These are phyloP conservation scores for Leptinotarsa peninsularis DNA, from an alignment of 2,888 invertebrate genomes.

Conservation along the genomic window DNA sequence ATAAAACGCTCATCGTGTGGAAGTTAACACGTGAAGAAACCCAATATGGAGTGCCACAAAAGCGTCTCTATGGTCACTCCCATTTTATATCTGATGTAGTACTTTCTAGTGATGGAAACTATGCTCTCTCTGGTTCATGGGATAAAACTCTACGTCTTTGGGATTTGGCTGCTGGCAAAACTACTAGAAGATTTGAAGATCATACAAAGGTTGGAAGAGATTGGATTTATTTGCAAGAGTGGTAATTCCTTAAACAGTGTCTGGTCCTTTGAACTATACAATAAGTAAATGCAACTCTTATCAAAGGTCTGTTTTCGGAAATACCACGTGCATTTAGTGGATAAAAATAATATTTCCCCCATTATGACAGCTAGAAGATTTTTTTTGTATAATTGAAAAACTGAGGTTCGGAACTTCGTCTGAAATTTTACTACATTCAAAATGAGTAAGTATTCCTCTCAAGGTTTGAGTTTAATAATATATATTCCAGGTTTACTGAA, in stretches of 20 bases:
- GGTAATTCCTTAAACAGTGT: slow-evolving; percentile 21
- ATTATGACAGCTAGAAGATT: slow-evolving; percentile 66
- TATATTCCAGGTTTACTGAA: background rate
- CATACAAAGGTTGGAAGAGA: slow-evolving; percentile 92
- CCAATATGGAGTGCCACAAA: slow-evolving; percentile 95
- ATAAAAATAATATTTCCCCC: slow-evolving; percentile 48
- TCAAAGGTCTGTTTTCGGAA: slow-evolving; percentile 25
- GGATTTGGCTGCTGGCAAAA: slow-evolving; percentile 97
- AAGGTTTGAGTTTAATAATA: background rate
- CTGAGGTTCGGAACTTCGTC: slow-evolving; percentile 46
- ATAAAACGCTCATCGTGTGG: slow-evolving; percentile 97
- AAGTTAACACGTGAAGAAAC: slow-evolving; percentile 94
- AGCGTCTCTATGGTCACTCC: slow-evolving; percentile 95
- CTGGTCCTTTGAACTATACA: background rate
- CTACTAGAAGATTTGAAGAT: slow-evolving; percentile 97
- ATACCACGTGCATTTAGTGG: background rate
- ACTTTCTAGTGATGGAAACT: slow-evolving; percentile 98
- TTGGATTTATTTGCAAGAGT: slow-evolving; percentile 34
- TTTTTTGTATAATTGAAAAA: slow-evolving; percentile 53
- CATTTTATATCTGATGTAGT: slow-evolving; percentile 99
- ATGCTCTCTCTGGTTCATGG: slow-evolving; percentile 99
- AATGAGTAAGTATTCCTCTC: slow-evolving; percentile 36
- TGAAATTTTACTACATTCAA: slow-evolving; percentile 43
- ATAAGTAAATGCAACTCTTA: too few relatives aligned
- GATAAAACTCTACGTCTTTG: slow-evolving; percentile 98